phyloP scores from a whole-genome alignment of 2,888 invertebrate species.

The Drosophila affinis region DNA sequence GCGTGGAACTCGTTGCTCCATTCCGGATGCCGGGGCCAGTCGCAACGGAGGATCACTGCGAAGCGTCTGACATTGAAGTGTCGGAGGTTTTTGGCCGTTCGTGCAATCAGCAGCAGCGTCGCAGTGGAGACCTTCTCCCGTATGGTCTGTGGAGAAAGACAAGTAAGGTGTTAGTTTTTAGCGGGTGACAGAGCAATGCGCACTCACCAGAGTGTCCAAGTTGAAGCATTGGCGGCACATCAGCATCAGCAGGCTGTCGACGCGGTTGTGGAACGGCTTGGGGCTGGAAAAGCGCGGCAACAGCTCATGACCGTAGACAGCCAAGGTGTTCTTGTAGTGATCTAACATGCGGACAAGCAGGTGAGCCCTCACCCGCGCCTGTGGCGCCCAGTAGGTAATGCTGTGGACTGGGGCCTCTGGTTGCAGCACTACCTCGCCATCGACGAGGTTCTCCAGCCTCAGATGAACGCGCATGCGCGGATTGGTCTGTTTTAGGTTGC shows the following conservation, averaged over 20 bases:
- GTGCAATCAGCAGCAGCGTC: slow-evolving; percentile 89
- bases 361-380: slow-evolving; percentile 85
- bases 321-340: slow-evolving; percentile 86
- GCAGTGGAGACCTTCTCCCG: slow-evolving; percentile 91
- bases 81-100: slow-evolving; percentile 86
- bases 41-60: slow-evolving; percentile 88
- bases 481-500: slow-evolving; percentile 85
- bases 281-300: slow-evolving; percentile 88
- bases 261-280: slow-evolving; percentile 88
- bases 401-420: slow-evolving; percentile 88
- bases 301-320: slow-evolving; percentile 88
- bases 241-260: slow-evolving; percentile 88
- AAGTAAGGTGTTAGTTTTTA: slow-evolving; percentile 1
- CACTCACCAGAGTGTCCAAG: slow-evolving; percentile 88
- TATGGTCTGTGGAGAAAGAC: slow-evolving; percentile 85
- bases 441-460: slow-evolving; percentile 86
- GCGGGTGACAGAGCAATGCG: not conserved
- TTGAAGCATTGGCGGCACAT: slow-evolving; percentile 88
- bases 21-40: slow-evolving; percentile 88
- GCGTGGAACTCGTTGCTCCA: slow-evolving; percentile 88
- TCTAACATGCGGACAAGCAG: slow-evolving; percentile 86
- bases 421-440: slow-evolving; percentile 88
- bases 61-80: slow-evolving; percentile 88
- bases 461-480: slow-evolving; percentile 88
- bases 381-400: slow-evolving; percentile 87